These are phyloP conservation scores for Agrilus cyanescens DNA, from an alignment of 2,888 invertebrate species.

Conservation along the genomic window DNA sequence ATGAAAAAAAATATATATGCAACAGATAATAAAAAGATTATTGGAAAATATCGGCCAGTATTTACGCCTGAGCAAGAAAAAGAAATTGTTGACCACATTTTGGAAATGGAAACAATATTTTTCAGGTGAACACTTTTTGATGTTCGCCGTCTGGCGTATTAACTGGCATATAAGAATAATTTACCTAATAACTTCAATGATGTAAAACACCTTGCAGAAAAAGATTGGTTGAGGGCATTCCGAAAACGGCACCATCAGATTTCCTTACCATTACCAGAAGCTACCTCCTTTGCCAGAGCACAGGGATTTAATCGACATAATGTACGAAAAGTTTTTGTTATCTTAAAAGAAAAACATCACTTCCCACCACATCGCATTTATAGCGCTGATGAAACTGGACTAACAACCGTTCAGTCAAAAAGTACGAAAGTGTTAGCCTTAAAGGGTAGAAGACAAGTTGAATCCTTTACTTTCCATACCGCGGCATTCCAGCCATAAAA, in stretches of 20 bases:
- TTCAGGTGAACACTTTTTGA: slow-evolving; percentile 5
- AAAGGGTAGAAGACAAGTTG: slow-evolving; percentile 18
- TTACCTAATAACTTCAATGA: slow-evolving; percentile 6
- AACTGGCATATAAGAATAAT: slow-evolving; percentile 8
- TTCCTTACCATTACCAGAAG: slow-evolving; percentile 9
- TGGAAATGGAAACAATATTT: slow-evolving; percentile 4
- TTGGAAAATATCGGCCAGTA: slow-evolving; percentile 2
- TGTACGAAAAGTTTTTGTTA: slow-evolving; percentile 5
- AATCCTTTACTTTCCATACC: too few relatives aligned
- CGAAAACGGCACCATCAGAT: slow-evolving; percentile 10
- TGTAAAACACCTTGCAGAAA: slow-evolving; percentile 4
- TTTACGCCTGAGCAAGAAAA: slow-evolving; percentile 5
- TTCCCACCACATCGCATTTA: slow-evolving; percentile 13
- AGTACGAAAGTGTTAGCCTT: slow-evolving; percentile 13
- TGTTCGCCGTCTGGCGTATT: slow-evolving; percentile 4
- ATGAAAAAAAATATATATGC: slow-evolving; percentile 1
- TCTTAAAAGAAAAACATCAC: slow-evolving; percentile 12
- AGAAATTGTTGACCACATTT: slow-evolving; percentile 6
- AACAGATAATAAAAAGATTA: not conserved
- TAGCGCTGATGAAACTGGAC: slow-evolving; percentile 22
- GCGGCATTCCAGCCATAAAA: too few relatives aligned
- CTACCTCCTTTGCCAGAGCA: slow-evolving; percentile 12
- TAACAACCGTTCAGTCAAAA: slow-evolving; percentile 18
- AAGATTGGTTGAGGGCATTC: slow-evolving; percentile 7
- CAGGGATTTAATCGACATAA: slow-evolving; percentile 13